Evolutionary conservation across 2,888 invertebrate genomes (phyloP), one percentile per base, ranked within the genome.

Genomic region (Meiosimyza decipiens): DNA sequence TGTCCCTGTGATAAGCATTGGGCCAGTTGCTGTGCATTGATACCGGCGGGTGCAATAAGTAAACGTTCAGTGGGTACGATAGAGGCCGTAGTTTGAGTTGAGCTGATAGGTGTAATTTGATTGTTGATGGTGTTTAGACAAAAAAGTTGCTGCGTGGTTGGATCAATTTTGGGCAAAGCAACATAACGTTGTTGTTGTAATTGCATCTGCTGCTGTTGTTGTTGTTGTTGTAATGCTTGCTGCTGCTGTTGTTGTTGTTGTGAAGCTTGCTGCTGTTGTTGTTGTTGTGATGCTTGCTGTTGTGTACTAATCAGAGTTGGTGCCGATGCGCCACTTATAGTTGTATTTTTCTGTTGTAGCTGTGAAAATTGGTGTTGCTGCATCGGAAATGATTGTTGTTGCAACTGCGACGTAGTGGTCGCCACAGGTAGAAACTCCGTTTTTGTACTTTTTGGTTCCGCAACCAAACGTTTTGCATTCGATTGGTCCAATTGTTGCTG

Each of bases 61-160:
- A 87, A 71, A 4, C 86, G 81, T 75, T 87, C 87, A 78, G 86
- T 82, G n/a, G 87, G 86, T 1, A 84, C 85, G 55, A 87, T 80
- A 2, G 87, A 84, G 0, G 87, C 86, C 0, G 87, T 84, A 3
- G 87, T 86, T 74, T 87, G 86, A 2, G 82, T 83, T 3, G 87
- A 83, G 78, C 84, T 85, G 54, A 88, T 84, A 51, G 87, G 86
- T 5, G 87, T 87, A n/a, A 87, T 87, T 75, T 87, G 87, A 80
- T 87, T 88, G 55, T 85, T 87, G 3, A 87, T 78, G 5, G 87
- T 86, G 73, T 87, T 87, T 13, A 88, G 79, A 40, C 87, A 86
- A 73, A 87, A 87, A 51, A 87, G 73, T 73, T 87, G 87, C 69
- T 87, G 87, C 40, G 84, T 84, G n/a, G 80, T 80, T 4, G 81